Base-by-base conservation (phyloP, 2,113 vertebrate genomes). In the Syngnathus typhle region DNA sequence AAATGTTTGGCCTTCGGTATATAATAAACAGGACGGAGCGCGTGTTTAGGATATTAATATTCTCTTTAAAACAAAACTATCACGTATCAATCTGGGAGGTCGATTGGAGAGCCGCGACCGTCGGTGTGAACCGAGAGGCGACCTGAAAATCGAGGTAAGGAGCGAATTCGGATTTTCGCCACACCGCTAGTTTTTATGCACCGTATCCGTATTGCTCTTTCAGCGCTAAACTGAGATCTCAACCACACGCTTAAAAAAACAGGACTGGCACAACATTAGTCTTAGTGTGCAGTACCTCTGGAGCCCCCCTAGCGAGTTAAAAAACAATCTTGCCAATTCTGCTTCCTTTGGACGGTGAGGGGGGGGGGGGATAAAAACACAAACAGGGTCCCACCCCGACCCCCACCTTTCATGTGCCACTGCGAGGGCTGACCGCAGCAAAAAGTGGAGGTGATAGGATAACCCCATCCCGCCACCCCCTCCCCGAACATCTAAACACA, bases 391-490 rank as follows among this genome's bases (percentile, higher is more conserved):
- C 83, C 86, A 73, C 81, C 80, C 75, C 75, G 65, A 77, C 78
- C 67, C 73, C 77, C 70, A 39, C 56, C 87, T 91, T 91, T 89
- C 85, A 91, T 90, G 82, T 88, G 75, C 82, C 82, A 85, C 84
- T 72, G 1, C 87, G 87, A 81, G 76, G 65, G 65, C 77, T 85
- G 84, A 87, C 86, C 83, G 64, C 87, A 89, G 82, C 66, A 84
- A 88, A 84, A 83, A 85, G 79, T 84, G 71, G 88, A 91, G 89
- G 90, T 90, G 90, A 91, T 89, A 90, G 89, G 88, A 90, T 91
- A 91, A n/a, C 90, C 90, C 27, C 27, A 27, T 2, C 27, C 27
- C 27, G 27, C 27, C 27, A 32, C 27, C 27, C 27, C 27, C 88
- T 36, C 88, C 85, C 84, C 76, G 84, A 89, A 90, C 87, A 90